These are phyloP conservation scores for Temnothorax nylanderi DNA, from an alignment of 1,140 invertebrate species.

Conservation along the genomic window DNA sequence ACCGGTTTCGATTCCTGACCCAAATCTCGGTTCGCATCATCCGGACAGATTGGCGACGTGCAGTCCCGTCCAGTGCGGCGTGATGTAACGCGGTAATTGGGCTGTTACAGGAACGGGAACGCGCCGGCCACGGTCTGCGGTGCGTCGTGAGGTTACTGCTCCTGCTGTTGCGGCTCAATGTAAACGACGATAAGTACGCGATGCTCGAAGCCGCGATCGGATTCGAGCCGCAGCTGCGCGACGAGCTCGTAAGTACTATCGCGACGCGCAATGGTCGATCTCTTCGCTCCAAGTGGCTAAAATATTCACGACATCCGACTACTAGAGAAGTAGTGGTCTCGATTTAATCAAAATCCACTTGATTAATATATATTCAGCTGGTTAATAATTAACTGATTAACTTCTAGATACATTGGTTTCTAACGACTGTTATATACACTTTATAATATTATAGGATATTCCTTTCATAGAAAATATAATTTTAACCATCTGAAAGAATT, in stretches of 20 bases:
- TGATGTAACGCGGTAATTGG: conserved; percentile 20
- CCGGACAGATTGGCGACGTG: not conserved
- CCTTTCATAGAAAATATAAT: not conserved
- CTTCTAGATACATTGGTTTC: not conserved
- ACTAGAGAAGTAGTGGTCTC: not conserved
- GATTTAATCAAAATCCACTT: not conserved
- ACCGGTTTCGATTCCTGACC: not conserved
- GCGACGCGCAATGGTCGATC: conserved; percentile 18
- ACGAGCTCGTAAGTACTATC: conserved; percentile 76
- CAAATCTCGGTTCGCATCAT: not conserved
- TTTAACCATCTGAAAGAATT: not conserved
- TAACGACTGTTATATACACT: not conserved
- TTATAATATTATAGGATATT: not conserved
- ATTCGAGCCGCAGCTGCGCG: conserved; percentile 74
- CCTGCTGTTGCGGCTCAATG: conserved; percentile 71
- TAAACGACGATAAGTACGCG: conserved; percentile 76
- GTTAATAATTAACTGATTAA: not conserved
- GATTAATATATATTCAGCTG: not conserved
- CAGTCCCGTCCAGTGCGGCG: not conserved
- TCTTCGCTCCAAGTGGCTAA: not conserved
- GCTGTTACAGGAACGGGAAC: conserved; percentile 73
- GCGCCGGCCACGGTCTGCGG: conserved; percentile 70
- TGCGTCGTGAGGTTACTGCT: conserved; percentile 74
- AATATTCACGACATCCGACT: not conserved
- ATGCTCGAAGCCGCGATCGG: conserved; percentile 78